Evolutionary conservation across 2,113 vertebrate genomes (phyloP).

Genomic region (Tringa solitaria): DNA sequence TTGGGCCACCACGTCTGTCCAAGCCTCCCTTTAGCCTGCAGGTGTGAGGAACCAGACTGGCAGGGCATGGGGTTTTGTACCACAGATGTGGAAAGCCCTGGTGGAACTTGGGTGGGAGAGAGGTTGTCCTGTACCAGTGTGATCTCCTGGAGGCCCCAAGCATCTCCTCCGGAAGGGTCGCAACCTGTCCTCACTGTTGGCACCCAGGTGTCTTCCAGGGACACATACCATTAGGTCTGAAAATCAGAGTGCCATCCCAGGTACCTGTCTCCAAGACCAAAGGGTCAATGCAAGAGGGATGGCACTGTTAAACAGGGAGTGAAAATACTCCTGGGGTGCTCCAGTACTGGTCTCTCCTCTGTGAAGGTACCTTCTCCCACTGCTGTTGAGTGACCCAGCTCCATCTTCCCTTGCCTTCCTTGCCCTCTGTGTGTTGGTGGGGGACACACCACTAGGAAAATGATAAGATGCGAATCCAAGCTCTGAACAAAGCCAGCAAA

Average conservation of each 20-base stretch:
- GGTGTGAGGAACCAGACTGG: neutral
- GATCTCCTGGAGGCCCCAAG: neutral
- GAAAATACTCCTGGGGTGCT: too few species aligned
- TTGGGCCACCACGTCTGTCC: fast-evolving
- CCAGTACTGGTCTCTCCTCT: neutral
- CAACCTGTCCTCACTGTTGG: neutral
- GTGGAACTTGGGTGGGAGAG: neutral
- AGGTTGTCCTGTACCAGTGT: neutral
- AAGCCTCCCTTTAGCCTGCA: neutral
- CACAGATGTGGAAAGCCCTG: neutral
- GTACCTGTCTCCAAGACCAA: neutral
- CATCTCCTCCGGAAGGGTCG: neutral
- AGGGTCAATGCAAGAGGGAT: neutral
- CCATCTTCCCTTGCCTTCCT: neutral
- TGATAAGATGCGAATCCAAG: conserved; percentile 51
- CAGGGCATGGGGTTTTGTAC: neutral
- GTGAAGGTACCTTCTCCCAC: neutral
- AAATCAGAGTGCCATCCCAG: neutral
- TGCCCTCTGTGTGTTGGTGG: neutral
- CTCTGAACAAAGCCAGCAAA: conserved; percentile 67
- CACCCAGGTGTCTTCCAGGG: neutral
- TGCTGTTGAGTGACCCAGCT: neutral
- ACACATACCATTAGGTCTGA: neutral
- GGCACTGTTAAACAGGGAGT: too few species aligned
- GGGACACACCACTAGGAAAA: conserved; percentile 68